Conservation (phyloP, 2,797 vertebrate species). For the Distichodus sexfasciatus region DNA sequence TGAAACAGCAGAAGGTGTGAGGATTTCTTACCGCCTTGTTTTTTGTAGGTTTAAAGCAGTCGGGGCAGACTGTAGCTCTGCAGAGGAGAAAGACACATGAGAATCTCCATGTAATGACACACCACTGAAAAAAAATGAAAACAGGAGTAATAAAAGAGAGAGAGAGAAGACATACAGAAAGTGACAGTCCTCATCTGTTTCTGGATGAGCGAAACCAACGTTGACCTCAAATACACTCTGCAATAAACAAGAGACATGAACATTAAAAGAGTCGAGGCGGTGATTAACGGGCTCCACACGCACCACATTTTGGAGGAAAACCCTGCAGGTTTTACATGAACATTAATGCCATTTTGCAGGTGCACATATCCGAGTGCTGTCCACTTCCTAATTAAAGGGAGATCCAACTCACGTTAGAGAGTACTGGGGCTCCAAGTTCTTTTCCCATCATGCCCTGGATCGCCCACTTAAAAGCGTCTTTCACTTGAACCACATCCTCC, state of each 20-base stretch:
- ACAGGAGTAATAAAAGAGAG: not conserved
- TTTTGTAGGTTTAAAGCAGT: conserved; percentile 91
- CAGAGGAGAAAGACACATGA: conserved; percentile 15
- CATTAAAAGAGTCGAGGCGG: not conserved
- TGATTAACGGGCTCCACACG: no score
- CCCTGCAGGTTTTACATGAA: no score
- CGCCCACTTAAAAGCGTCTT: conserved; percentile 95
- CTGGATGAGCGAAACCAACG: conserved; percentile 87
- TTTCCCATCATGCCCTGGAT: conserved; percentile 74
- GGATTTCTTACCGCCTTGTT: conserved; percentile 86
- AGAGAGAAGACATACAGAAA: conserved; percentile 81
- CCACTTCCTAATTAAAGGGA: no score
- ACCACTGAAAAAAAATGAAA: not conserved
- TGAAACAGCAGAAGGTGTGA: not conserved
- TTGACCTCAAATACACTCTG: conserved; percentile 92
- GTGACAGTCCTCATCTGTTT: conserved; percentile 89
- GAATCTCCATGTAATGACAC: no score
- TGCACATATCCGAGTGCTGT: no score
- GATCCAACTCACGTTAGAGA: conserved; percentile 84
- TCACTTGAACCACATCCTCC: conserved; percentile 86
- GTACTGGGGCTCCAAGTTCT: conserved; percentile 80
- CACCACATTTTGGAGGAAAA: no score
- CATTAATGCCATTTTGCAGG: no score
- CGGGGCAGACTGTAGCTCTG: conserved; percentile 81
- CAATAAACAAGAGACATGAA: conserved; percentile 25